A percentile compares a stretch with the other conserved stretches of the same genome.
Evolutionary conservation across 1,140 invertebrate species (phyloP).

Genomic region (Mizuhopecten yessoensis): DNA sequence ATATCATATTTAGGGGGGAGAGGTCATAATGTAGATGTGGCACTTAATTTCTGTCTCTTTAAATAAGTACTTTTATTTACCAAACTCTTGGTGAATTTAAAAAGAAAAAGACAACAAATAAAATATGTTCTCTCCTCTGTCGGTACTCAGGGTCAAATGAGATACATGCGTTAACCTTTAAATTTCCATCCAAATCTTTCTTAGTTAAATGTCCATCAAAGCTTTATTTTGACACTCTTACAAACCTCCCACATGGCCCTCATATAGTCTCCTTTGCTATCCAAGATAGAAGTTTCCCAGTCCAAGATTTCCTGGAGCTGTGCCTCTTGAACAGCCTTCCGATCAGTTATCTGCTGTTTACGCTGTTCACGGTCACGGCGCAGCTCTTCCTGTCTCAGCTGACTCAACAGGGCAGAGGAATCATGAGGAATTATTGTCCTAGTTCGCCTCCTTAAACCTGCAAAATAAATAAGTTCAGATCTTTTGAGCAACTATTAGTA

Average conservation of each 20-base stretch:
- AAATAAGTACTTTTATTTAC: too few relatives aligned
- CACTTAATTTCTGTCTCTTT: too few relatives aligned
- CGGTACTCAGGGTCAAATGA: too few relatives aligned
- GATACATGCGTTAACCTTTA: too few relatives aligned
- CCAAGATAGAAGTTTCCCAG: conserved; percentile 83
- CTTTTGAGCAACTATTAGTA: too few relatives aligned
- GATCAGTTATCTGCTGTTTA: conserved; percentile 78
- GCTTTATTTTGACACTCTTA: not conserved
- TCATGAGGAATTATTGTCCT: conserved; percentile 70
- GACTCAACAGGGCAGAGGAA: conserved; percentile 79
- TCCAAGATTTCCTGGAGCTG: conserved; percentile 80
- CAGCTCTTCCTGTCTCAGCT: conserved; percentile 80
- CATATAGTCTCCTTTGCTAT: conserved; percentile 74
- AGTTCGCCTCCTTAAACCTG: conserved; percentile 67
- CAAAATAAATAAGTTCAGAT: not conserved
- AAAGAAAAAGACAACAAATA: too few relatives aligned
- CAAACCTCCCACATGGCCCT: conserved; percentile 84
- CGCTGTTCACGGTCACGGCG: conserved; percentile 79
- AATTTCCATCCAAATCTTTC: too few relatives aligned
- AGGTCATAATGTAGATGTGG: too few relatives aligned
- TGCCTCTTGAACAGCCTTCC: conserved; percentile 78
- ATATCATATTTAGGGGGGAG: too few relatives aligned
- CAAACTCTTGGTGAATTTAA: too few relatives aligned
- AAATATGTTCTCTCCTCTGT: too few relatives aligned
- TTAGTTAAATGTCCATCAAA: too few relatives aligned